Base-by-base conservation (phyloP, 2,113 vertebrate genomes). In the Ceyx cyanopectus region DNA sequence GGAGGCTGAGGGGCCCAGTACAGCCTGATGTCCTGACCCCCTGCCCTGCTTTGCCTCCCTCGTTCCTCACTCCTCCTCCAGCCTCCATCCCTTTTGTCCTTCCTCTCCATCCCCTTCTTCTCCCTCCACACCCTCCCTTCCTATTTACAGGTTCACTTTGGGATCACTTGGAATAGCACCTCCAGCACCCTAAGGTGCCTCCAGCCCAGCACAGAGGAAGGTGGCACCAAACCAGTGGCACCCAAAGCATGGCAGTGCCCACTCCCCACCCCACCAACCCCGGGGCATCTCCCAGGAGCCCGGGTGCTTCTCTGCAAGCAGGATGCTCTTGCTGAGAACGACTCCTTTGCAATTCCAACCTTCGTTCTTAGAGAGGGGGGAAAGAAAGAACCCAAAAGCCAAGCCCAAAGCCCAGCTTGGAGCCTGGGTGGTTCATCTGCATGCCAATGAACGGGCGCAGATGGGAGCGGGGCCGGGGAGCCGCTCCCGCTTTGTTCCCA, bases 401-500 rank as follows among this genome's bases (percentile, higher is more conserved):
- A 40, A 27, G 2, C 37, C 37, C 37, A 37, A 70, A 51, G 89
- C 37, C 37, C 11, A 56, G 70, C n/a, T 29, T 14, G 29, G 68
- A 75, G 60, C 0, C 37, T 37, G 23, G 78, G 10, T 8, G 14
- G 58, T 51, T 61, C 15, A 86, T 73, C 74, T 41, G 2, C 19
- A 85, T 90, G 81, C 13, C 87, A 94, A 94, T n/a, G 85, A 90
- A 58, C 37, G 45, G 2, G 20, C 4, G 79, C 82, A 69, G 14
- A 69, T 40, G 85, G 79, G 2, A 43, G 18, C 20, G 27, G 79
- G 45, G 20, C 86, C 57, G 29, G 40, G 10, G 75, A 95, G 91
- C 88, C 22, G 81, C 66, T 79, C 48, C 53, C 48, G 82, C 91
- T 97, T 94, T 96, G 94, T 96, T 95, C 95, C 90, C 65, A 66